Evolutionary conservation across 2,113 vertebrate genomes (phyloP).

Genomic region (Marcusenius ussheri): DNA sequence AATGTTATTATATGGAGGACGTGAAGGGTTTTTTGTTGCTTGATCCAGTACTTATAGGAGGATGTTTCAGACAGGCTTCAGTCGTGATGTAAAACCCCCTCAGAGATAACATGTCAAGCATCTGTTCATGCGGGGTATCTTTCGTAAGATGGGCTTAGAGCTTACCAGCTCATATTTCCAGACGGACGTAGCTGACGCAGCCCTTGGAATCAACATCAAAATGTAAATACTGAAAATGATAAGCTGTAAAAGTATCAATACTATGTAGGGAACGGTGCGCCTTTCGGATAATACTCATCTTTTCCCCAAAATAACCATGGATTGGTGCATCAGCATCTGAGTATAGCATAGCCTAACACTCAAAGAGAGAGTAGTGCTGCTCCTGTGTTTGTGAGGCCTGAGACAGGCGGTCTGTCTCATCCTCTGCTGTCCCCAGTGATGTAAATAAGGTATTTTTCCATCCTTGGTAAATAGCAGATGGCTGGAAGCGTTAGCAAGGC

Average conservation of each 20-base stretch:
- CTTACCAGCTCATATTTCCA: not conserved
- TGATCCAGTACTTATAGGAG: not conserved
- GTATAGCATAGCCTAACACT: not conserved
- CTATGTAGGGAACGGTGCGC: not conserved
- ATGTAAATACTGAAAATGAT: not conserved
- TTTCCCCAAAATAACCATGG: not conserved
- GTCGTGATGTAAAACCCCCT: not conserved
- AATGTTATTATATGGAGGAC: not conserved
- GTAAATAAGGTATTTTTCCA: constrained; percentile 9
- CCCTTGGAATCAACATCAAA: not conserved
- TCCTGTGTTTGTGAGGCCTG: not conserved
- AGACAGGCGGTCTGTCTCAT: not conserved
- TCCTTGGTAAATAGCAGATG: constrained; percentile 21
- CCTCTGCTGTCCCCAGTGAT: not conserved
- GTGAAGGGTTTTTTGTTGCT: not conserved
- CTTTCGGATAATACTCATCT: not conserved
- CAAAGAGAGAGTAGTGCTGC: not conserved
- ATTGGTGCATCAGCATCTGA: not conserved
- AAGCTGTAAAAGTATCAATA: not conserved
- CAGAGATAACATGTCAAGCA: not conserved
- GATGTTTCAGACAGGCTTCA: not conserved
- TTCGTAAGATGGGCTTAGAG: not conserved
- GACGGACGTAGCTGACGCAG: not conserved
- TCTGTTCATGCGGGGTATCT: not conserved
- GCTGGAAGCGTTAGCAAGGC: constrained; percentile 5